Evolutionary conservation across 2,797 vertebrate genomes (phyloP).

Genomic region (Liparis tanakae): DNA sequence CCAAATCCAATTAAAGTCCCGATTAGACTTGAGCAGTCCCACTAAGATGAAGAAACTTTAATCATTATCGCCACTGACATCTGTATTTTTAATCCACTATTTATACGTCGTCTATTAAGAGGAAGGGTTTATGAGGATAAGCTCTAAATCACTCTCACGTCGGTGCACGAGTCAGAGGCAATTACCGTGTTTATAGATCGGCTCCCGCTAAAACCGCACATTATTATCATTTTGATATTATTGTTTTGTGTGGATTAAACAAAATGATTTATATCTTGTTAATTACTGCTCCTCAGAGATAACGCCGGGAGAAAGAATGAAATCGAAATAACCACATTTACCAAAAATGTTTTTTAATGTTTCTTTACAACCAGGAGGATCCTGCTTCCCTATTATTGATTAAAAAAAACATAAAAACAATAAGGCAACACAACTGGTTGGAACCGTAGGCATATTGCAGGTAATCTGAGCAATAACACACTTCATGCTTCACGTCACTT

Average conservation of each 20-base stretch:
- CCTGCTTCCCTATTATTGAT: not conserved
- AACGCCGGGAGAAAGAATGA: not conserved
- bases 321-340: not conserved
- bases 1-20: not conserved
- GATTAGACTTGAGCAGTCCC: not conserved
- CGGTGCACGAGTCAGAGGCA: not conserved
- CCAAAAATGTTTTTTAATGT: not conserved
- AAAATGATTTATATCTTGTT: not conserved
- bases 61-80: not conserved
- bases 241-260: not conserved
- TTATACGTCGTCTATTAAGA: not conserved
- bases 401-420: not conserved
- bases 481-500: not conserved
- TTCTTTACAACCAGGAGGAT: not conserved
- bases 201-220: not conserved
- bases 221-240: not conserved
- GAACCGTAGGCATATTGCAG: not conserved
- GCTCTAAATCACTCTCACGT: not conserved
- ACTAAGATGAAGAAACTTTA: not conserved
- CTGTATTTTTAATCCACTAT: not conserved
- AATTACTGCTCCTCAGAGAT: not conserved
- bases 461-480: not conserved
- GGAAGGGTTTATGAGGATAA: not conserved
- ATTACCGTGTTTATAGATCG: not conserved
- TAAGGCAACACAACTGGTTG: not conserved